Percentiles rank a stretch among this genome's conserved stretches.
Conservation (phyloP, 2,797 vertebrate genomes). For the Petrocephalus sullivani region DNA sequence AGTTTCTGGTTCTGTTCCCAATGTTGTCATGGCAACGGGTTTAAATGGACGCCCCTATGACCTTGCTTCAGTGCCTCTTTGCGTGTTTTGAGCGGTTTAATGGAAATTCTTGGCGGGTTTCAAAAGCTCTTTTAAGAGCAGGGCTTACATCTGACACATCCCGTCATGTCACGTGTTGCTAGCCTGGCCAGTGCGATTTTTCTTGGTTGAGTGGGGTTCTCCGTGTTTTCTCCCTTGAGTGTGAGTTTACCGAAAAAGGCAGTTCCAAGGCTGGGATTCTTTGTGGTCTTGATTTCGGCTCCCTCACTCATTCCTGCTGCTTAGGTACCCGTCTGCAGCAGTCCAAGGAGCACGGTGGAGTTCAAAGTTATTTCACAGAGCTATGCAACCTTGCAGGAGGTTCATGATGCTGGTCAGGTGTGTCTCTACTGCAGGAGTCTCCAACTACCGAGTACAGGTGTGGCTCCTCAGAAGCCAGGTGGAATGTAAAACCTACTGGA, state of each 20-base stretch:
- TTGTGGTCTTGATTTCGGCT: not conserved
- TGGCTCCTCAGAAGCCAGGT: too few relatives aligned
- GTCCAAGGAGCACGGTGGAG: not conserved
- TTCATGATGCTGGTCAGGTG: not conserved
- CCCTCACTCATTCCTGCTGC: not conserved
- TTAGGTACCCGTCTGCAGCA: not conserved
- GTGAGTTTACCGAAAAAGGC: not conserved
- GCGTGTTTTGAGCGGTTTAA: not conserved
- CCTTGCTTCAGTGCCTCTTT: not conserved
- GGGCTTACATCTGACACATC: not conserved
- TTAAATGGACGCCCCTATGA: not conserved
- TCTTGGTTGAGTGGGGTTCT: not conserved
- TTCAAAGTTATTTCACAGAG: conserved; percentile 5
- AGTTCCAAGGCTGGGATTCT: not conserved
- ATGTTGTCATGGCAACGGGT: not conserved
- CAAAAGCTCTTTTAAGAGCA: not conserved
- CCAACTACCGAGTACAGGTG: too few relatives aligned
- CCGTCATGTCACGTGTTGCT: not conserved
- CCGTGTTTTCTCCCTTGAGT: not conserved
- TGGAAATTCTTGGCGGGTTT: not conserved
- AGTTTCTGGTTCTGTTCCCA: not conserved
- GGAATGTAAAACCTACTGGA: too few relatives aligned
- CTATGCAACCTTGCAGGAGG: conserved; percentile 20
- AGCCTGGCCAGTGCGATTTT: not conserved
- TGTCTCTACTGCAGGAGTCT: not conserved